A percentile compares a stretch with the other conserved stretches of the same genome.
These are phyloP conservation scores for Ifrita kowaldi DNA, from an alignment of 2,113 vertebrate species.

Conservation along the genomic window DNA sequence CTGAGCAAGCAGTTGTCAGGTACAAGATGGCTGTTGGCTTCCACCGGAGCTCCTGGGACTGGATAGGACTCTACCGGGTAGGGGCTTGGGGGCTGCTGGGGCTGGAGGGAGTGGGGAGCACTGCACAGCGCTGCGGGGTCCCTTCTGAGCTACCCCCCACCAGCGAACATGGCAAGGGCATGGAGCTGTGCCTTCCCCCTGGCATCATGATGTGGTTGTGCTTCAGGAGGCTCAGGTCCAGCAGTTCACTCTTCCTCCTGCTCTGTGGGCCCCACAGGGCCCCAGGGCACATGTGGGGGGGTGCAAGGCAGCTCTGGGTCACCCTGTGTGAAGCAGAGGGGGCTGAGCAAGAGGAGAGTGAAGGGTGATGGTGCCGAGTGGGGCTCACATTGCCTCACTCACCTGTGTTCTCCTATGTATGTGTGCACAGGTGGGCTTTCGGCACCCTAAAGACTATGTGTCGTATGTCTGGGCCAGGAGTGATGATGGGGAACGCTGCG, in stretches of 20 bases:
- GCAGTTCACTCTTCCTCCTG: background rate
- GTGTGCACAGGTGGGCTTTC: slow-evolving; percentile 86
- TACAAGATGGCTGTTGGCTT: slow-evolving; percentile 81
- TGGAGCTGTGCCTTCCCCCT: background rate
- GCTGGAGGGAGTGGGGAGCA: background rate
- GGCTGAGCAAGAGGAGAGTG: background rate
- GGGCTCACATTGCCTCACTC: background rate
- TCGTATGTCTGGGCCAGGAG: slow-evolving; percentile 92
- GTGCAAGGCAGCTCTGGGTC: background rate
- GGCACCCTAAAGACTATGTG: slow-evolving; percentile 93
- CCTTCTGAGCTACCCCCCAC: background rate
- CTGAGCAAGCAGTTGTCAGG: slow-evolving; percentile 84
- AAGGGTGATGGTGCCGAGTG: too few species aligned
- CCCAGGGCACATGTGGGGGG: rapidly evolving
- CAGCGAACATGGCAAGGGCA: rapidly evolving
- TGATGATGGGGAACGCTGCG: slow-evolving; percentile 80
- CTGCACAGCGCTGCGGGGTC: background rate
- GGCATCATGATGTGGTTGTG: background rate
- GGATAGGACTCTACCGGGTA: slow-evolving; percentile 96
- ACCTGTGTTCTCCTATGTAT: background rate
- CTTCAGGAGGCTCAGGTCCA: background rate
- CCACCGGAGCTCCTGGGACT: slow-evolving; percentile 96
- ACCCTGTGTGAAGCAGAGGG: background rate
- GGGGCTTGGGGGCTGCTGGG: background rate
- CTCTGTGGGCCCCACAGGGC: background rate